These are phyloP conservation scores for Tinamus guttatus DNA, from an alignment of 2,113 vertebrate genomes.

Conservation along the genomic window DNA sequence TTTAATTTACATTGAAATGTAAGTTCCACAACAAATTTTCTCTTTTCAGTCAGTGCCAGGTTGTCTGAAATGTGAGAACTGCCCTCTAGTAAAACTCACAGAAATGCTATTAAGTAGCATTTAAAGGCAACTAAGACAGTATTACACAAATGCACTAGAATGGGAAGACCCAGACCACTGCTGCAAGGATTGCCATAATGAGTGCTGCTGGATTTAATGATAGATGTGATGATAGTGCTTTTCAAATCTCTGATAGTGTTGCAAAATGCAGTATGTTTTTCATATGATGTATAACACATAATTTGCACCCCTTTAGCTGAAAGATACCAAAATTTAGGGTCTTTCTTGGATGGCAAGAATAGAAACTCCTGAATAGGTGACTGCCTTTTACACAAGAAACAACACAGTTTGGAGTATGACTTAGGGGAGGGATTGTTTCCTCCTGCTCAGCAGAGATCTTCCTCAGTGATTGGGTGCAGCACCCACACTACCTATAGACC, in stretches of 20 bases:
- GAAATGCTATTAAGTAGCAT: not conserved
- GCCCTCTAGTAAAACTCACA: not conserved
- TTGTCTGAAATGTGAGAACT: not conserved
- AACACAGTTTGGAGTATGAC: not conserved
- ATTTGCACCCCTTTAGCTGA: not conserved
- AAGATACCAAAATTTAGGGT: too few species aligned
- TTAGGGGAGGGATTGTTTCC: not conserved
- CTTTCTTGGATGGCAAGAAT: not conserved
- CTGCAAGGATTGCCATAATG: not conserved
- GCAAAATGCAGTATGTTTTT: not conserved
- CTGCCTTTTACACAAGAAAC: not conserved
- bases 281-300: not conserved
- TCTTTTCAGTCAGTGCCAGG: not conserved
- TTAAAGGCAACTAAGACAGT: not conserved
- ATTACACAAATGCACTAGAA: not conserved
- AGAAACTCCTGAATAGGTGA: not conserved
- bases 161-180: not conserved
- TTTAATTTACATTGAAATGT: not conserved
- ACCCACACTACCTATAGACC: not conserved
- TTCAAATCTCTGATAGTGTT: not conserved
- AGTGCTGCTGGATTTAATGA: not conserved
- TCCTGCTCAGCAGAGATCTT: not conserved
- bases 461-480: not conserved
- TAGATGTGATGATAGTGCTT: not conserved
- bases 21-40: not conserved